Percentiles rank a stretch among this genome's conserved stretches.
These are phyloP conservation scores for Beris chalybata DNA, from an alignment of 2,888 invertebrate species.

Conservation along the genomic window DNA sequence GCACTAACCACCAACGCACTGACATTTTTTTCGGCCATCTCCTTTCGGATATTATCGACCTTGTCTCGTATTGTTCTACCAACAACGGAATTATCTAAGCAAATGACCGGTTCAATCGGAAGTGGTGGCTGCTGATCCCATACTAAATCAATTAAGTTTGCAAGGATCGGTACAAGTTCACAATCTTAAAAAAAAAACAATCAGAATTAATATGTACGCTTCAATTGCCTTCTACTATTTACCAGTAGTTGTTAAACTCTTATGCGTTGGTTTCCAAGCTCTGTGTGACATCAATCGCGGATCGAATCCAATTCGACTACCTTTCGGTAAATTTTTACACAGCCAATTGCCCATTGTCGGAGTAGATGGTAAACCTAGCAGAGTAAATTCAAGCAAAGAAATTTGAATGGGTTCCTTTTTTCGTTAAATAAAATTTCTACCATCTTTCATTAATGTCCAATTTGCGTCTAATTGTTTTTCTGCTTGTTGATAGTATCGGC, in stretches of 20 bases:
- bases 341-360: slow-evolving; percentile 67
- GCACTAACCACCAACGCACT: slow-evolving; percentile 73
- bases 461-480: slow-evolving; percentile 73
- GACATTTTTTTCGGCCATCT: slow-evolving; percentile 67
- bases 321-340: slow-evolving; percentile 61
- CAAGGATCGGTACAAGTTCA: slow-evolving; percentile 64
- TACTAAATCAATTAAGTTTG: slow-evolving; percentile 76
- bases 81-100: slow-evolving; percentile 59
- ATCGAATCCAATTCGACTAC: slow-evolving; percentile 73
- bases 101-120: slow-evolving; percentile 59
- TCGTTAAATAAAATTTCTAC: slow-evolving; percentile 47
- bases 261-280: slow-evolving; percentile 58
- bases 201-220: not conserved
- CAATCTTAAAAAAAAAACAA: slow-evolving; percentile 56
- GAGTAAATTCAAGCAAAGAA: not conserved
- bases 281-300: slow-evolving; percentile 66
- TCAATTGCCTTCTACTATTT: not conserved
- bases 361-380: slow-evolving; percentile 54
- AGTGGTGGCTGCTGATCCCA: slow-evolving; percentile 64
- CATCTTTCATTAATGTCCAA: slow-evolving; percentile 92
- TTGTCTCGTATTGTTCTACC: slow-evolving; percentile 70
- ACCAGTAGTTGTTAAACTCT: slow-evolving; percentile 17
- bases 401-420: not conserved
- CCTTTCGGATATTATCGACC: slow-evolving; percentile 63
- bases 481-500: slow-evolving; percentile 92